Evolutionary conservation across 30 jellyfish, hydroid and myxozoan genomes (phyloP).

Genomic region (Haliclystus octoradiatus): DNA sequence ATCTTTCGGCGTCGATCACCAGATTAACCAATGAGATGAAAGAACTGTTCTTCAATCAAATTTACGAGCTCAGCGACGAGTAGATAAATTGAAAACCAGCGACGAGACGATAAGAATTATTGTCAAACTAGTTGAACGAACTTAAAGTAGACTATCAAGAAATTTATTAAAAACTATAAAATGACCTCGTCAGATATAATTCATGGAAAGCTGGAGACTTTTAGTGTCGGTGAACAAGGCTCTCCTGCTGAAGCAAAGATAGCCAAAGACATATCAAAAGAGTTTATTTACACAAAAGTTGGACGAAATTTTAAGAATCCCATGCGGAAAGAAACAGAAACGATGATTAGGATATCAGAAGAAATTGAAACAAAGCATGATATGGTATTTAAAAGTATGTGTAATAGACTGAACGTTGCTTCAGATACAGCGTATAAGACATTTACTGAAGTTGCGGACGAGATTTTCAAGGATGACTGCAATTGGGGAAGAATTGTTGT

Average conservation of each 20-base stretch:
- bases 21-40: background rate
- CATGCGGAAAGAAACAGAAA: conserved; percentile 75
- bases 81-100: background rate
- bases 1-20: background rate
- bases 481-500: conserved; percentile 97
- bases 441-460: conserved; percentile 72
- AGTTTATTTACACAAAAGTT: conserved; percentile 48
- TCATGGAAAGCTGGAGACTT: background rate
- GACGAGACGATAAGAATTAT: background rate
- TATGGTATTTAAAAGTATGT: conserved; percentile 78
- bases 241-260: conserved; percentile 63
- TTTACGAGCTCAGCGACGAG: background rate
- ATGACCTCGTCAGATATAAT: conserved; percentile 2
- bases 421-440: conserved; percentile 70
- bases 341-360: conserved; percentile 54
- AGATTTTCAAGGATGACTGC: conserved; percentile 63
- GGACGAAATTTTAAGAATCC: conserved; percentile 66
- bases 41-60: background rate
- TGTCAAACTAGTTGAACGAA: background rate
- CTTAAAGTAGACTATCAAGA: background rate
- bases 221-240: background rate
- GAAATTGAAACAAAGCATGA: conserved; percentile 84
- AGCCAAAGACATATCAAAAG: conserved; percentile 88
- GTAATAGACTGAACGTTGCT: conserved; percentile 65
- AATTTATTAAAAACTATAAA: background rate